phyloP scores from a whole-genome alignment of 2,797 vertebrate genomes.

The Acomys russatus region DNA sequence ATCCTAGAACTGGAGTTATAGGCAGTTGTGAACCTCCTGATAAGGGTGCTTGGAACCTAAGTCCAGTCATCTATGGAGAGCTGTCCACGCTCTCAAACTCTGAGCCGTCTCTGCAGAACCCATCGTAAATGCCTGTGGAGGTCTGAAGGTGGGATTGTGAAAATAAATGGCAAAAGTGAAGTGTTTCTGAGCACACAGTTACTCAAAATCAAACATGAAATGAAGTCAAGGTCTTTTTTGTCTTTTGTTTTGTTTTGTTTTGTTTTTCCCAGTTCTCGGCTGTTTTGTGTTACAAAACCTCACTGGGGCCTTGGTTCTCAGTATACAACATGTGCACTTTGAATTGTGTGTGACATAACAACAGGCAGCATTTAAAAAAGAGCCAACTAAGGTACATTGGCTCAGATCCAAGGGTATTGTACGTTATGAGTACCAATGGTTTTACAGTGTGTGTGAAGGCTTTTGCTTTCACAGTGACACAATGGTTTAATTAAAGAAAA shows the following conservation, averaged over 20 bases:
- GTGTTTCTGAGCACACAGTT: not conserved
- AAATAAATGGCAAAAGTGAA: not conserved
- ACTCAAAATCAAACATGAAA: not conserved
- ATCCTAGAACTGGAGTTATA: not conserved
- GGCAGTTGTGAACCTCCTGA: not conserved
- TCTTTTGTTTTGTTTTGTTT: no score
- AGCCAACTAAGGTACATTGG: not conserved
- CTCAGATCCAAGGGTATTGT: not conserved
- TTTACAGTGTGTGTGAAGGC: not conserved
- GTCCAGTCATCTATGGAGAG: no score
- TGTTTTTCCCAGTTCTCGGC: not conserved
- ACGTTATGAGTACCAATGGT: not conserved
- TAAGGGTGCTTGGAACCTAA: not conserved
- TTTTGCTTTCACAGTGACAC: not conserved
- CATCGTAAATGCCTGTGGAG: not conserved
- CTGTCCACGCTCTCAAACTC: not conserved
- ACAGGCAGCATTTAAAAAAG: not conserved
- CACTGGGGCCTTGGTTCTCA: not conserved
- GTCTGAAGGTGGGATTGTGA: not conserved
- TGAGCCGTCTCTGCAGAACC: not conserved
- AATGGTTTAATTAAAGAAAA: not conserved
- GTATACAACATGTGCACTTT: not conserved
- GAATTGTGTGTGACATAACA: not conserved
- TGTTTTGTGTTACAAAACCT: not conserved
- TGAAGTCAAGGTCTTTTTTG: not conserved